Evolutionary conservation across 1,140 invertebrate genomes (phyloP).

Genomic region (Aricia agestis): DNA sequence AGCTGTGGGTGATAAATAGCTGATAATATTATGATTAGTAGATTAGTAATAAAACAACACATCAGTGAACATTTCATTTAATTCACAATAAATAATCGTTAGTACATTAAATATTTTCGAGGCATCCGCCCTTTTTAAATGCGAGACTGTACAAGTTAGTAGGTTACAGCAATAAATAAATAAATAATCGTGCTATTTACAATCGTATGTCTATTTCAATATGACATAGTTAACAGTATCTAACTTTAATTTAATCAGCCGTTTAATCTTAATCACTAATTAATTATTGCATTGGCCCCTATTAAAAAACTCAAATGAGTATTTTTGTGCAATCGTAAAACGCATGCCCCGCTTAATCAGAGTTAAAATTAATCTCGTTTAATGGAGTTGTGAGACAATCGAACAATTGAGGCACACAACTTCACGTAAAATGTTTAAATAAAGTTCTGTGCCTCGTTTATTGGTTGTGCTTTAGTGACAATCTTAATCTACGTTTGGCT

Average conservation of each 20-base stretch:
- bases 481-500: no score
- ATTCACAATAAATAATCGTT: conserved; percentile 62
- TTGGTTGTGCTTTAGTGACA: no score
- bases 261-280: not conserved
- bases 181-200: conserved; percentile 60
- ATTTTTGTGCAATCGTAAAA: no score
- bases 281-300: conserved; percentile 4
- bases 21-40: not conserved
- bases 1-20: no score
- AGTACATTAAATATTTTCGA: conserved; percentile 48
- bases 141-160: conserved; percentile 53
- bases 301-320: no score
- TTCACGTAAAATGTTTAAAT: no score
- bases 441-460: no score
- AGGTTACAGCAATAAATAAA: conserved; percentile 49
- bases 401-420: no score
- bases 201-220: conserved; percentile 35
- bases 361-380: no score
- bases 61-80: conserved; percentile 55
- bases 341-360: no score
- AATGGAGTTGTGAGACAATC: no score
- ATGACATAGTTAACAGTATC: conserved; percentile 36
- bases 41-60: conserved; percentile 31
- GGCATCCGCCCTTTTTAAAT: conserved; percentile 45
- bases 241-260: not conserved